Evolutionary conservation across 2,113 vertebrate genomes (phyloP).

Genomic region (Notarius quadriscutis): DNA sequence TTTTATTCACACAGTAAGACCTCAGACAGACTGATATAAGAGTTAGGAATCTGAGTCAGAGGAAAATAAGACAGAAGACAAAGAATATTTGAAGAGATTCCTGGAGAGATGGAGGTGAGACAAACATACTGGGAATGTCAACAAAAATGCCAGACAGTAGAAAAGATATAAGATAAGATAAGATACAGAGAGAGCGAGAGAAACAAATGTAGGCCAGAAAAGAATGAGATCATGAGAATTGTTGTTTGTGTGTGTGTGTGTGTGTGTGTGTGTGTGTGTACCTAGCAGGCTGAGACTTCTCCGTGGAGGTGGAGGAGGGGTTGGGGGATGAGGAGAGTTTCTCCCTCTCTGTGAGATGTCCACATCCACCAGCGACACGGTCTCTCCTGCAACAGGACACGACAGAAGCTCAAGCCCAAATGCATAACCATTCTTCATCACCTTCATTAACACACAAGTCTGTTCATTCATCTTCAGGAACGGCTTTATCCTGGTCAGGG

Average conservation of each 20-base stretch:
- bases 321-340: slow-evolving; percentile 88
- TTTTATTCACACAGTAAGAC: background rate
- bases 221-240: slow-evolving; percentile 20
- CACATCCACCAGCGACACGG: slow-evolving; percentile 93
- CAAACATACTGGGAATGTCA: slow-evolving; percentile 27
- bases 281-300: slow-evolving; percentile 94
- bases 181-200: slow-evolving; percentile 37
- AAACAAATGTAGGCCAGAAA: background rate
- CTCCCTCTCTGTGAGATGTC: slow-evolving; percentile 89
- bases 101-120: background rate
- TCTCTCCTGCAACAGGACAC: slow-evolving; percentile 79
- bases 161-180: slow-evolving; percentile 21
- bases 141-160: slow-evolving; percentile 19
- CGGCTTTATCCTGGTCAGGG: background rate
- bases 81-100: background rate
- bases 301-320: slow-evolving; percentile 90
- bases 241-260: background rate
- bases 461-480: background rate
- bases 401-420: background rate
- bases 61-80: slow-evolving; percentile 1
- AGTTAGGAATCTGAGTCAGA: background rate
- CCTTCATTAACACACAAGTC: background rate
- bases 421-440: background rate
- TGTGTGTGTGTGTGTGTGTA: slow-evolving; percentile 63
- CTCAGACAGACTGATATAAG: background rate